These are phyloP conservation scores for Plodia interpunctella DNA, from an alignment of 1,140 invertebrate genomes.

Conservation along the genomic window DNA sequence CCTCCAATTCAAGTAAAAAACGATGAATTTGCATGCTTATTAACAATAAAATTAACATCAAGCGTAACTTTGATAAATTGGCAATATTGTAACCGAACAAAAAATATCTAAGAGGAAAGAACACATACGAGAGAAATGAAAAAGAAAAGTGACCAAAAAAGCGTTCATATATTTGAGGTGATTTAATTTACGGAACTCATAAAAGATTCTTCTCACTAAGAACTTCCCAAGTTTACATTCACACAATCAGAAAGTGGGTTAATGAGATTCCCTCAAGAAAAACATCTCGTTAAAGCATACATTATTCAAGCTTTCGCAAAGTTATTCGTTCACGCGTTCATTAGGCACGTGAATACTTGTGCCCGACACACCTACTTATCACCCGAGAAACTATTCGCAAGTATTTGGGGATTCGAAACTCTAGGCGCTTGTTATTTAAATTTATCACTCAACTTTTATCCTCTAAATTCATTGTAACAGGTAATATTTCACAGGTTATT, in stretches of 20 bases:
- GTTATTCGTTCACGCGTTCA: conserved; percentile 74
- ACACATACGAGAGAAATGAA: neutral
- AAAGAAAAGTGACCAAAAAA: conserved; percentile 16
- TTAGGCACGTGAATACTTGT: conserved; percentile 62
- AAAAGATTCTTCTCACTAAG: conserved; percentile 46
- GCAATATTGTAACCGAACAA: too few relatives aligned
- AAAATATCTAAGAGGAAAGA: neutral
- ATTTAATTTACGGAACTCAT: conserved; percentile 47
- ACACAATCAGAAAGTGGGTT: conserved; percentile 74
- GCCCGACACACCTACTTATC: conserved; percentile 64
- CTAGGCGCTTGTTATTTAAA: conserved; percentile 68
- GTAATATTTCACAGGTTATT: conserved; percentile 76
- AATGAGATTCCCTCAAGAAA: conserved; percentile 75
- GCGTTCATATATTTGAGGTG: conserved; percentile 28
- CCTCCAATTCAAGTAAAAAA: too few relatives aligned
- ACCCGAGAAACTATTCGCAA: conserved; percentile 69
- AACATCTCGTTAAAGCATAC: conserved; percentile 76
- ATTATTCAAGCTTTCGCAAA: conserved; percentile 73
- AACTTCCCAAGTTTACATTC: conserved; percentile 70
- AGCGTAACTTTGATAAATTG: too few relatives aligned
- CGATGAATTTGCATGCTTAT: too few relatives aligned
- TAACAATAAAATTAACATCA: too few relatives aligned
- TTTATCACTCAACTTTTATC: conserved; percentile 76
- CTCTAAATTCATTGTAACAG: conserved; percentile 74
- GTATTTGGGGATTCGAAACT: conserved; percentile 48